Conservation (phyloP, 2,113 vertebrate species). For the Struthio camelus region DNA sequence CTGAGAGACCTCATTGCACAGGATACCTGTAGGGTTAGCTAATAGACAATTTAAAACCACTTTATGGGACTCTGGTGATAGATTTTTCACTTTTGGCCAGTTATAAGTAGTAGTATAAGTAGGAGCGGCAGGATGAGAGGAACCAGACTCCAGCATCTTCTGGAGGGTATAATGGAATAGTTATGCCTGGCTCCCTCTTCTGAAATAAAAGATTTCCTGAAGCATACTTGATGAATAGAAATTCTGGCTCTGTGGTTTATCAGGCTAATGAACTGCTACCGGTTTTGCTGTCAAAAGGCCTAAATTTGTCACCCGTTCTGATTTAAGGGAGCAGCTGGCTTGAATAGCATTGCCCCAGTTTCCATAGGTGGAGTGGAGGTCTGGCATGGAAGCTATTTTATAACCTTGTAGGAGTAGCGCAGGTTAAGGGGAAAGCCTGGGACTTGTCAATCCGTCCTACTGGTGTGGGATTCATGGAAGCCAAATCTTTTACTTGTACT, state of each 20-base stretch:
- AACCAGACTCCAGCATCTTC: neutral
- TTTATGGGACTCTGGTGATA: neutral
- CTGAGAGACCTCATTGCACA: neutral
- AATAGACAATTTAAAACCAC: neutral
- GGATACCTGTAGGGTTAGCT: neutral
- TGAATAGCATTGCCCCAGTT: neutral
- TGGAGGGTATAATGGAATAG: neutral
- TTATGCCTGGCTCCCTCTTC: neutral
- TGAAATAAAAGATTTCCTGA: neutral
- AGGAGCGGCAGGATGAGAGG: neutral
- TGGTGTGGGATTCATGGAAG: neutral
- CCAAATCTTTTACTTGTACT: neutral
- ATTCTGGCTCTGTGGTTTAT: neutral
- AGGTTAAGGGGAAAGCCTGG: neutral
- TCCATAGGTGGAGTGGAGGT: neutral
- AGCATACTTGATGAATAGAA: neutral
- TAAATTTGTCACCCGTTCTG: neutral
- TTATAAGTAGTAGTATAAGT: neutral
- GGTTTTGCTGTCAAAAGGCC: neutral
- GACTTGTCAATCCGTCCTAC: neutral
- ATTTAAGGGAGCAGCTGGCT: neutral
- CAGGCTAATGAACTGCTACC: neutral
- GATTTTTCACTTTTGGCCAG: neutral
- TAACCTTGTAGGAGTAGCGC: neutral
- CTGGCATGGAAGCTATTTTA: neutral